These are phyloP conservation scores for Ceratina australensis DNA, from an alignment of 1,140 invertebrate genomes.

Conservation along the genomic window DNA sequence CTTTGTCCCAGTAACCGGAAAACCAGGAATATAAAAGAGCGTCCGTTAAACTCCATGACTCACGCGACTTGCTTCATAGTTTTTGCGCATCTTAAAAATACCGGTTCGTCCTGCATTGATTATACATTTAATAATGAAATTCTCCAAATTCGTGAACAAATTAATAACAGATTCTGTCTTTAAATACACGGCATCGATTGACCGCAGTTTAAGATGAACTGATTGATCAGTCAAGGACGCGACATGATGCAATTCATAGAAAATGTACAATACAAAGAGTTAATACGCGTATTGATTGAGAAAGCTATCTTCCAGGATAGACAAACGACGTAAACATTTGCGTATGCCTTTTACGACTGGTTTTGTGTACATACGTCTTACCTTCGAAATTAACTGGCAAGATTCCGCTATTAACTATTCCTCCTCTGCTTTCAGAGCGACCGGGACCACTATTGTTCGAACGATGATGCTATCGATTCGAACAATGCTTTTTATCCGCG, in stretches of 20 bases:
- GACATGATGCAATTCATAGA: slow-evolving; percentile 15
- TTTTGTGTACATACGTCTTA: not conserved
- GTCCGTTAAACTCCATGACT: not conserved
- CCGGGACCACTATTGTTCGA: too few relatives aligned
- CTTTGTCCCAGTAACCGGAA: not conserved
- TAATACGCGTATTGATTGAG: not conserved
- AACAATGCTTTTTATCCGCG: not conserved
- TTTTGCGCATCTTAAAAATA: not conserved
- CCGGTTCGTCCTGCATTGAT: not conserved
- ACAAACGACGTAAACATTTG: not conserved
- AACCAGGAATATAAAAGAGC: not conserved
- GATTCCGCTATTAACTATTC: not conserved
- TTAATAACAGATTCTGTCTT: too few relatives aligned
- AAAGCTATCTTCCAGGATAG: not conserved
- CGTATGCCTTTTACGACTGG: not conserved
- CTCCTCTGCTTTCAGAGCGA: not conserved
- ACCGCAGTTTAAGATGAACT: too few relatives aligned
- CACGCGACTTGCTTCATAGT: not conserved
- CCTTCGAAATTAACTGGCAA: not conserved
- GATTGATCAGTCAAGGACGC: too few relatives aligned
- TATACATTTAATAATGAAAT: too few relatives aligned
- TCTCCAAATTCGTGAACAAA: too few relatives aligned
- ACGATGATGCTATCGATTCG: not conserved
- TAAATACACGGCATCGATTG: too few relatives aligned
- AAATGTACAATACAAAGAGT: not conserved